Conservation (phyloP, 2,888 invertebrate genomes). For the Eristalis tenax region DNA sequence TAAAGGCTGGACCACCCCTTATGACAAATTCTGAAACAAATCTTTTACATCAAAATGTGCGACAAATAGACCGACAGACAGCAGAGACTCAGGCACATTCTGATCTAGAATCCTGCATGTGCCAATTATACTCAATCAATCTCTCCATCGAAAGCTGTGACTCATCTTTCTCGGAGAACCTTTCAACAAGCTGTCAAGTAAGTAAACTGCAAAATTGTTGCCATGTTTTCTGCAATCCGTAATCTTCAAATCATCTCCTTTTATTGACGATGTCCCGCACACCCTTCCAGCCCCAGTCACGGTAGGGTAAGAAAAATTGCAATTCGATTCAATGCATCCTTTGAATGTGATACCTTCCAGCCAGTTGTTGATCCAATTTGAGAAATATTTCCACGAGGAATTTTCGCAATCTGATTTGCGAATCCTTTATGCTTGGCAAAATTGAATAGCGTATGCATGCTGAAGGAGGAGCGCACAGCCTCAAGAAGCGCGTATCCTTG, state of each 20-base stretch:
- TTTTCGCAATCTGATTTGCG: not conserved
- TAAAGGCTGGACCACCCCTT: too few relatives aligned
- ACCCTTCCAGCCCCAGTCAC: not conserved
- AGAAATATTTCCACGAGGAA: not conserved
- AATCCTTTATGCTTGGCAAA: not conserved
- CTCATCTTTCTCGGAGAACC: not conserved
- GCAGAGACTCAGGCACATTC: too few relatives aligned
- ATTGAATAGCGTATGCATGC: not conserved
- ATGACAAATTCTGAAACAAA: too few relatives aligned
- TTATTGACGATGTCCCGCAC: not conserved
- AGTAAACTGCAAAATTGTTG: slow-evolving; percentile 11
- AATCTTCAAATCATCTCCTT: not conserved
- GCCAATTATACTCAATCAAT: not conserved
- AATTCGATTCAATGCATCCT: not conserved
- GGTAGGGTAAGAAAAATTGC: not conserved
- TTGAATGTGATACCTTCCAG: not conserved
- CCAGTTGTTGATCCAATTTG: slow-evolving; percentile 25
- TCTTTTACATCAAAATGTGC: too few relatives aligned
- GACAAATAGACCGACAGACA: too few relatives aligned
- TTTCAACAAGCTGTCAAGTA: not conserved
- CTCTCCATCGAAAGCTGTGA: too few relatives aligned
- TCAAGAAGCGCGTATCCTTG: not conserved
- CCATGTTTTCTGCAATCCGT: not conserved
- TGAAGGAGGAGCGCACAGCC: not conserved
- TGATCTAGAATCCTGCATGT: too few relatives aligned